phyloP scores from a whole-genome alignment of 2,888 invertebrate species.

The Apamea monoglypha region DNA sequence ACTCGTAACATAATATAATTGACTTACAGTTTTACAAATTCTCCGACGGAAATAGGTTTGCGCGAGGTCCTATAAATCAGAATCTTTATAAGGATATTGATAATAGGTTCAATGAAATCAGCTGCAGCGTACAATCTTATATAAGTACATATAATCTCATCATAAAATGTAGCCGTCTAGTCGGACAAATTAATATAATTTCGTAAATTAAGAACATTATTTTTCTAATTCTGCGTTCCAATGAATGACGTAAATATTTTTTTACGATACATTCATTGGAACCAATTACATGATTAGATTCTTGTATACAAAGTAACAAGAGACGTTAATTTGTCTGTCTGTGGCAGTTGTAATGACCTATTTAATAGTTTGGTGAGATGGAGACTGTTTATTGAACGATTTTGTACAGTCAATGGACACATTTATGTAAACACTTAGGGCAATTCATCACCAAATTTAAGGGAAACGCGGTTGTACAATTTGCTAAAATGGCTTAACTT shows the following conservation, averaged over 20 bases:
- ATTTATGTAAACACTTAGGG: background rate
- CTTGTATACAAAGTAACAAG: background rate
- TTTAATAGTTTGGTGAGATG: background rate
- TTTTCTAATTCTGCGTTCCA: background rate
- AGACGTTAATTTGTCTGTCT: background rate
- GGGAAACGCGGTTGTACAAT: background rate
- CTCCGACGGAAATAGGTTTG: background rate
- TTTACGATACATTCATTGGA: background rate
- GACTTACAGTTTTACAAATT: conserved; percentile 12
- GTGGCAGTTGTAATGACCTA: background rate
- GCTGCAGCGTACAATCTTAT: background rate
- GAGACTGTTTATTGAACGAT: background rate
- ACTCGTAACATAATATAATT: background rate
- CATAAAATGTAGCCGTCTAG: background rate
- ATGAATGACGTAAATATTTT: background rate
- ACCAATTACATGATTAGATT: conserved; percentile 8
- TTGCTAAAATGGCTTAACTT: background rate
- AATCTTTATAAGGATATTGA: conserved; percentile 44
- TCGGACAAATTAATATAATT: conserved; percentile 9
- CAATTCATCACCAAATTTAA: background rate
- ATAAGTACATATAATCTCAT: background rate
- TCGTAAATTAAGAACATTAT: background rate
- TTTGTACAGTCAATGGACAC: background rate
- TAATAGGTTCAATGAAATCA: conserved; percentile 12
- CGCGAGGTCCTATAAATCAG: conserved; percentile 41